Base-by-base conservation (phyloP, 2,888 invertebrate species). In the Polietes domitor region DNA sequence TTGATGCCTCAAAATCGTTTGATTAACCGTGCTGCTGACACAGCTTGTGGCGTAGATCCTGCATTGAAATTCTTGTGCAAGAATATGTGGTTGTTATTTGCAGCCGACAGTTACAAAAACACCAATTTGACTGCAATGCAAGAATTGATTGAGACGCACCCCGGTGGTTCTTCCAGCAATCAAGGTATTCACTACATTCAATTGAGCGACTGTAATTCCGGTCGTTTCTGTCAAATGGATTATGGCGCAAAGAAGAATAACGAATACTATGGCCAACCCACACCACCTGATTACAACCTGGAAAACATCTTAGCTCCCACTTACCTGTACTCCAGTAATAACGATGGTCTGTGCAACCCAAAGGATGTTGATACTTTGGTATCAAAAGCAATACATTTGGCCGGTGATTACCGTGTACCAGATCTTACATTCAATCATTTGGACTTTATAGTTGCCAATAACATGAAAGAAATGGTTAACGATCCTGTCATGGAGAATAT, bases 121-220 rank as follows among this genome's bases (percentile, higher is more conserved):
- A 86, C 87, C 17, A 90, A 90, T 50, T 53, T 88, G 88, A 88
- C 87, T 19, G 86, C 90, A 7, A 70, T 89, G 86, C 87, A 88
- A 74, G 78, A 86, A 24, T 26, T 91, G 53, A 80, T 89, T 47
- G 89, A 90, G 68, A 90, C 91, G 0, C 91, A 91, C 86, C 91
- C 91, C 0, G 89, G 75, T n/a, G 91, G 90, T 5, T 85, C 87
- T 0, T 90, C 91, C 3, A 88, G 89, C 70, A 90, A 91, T 70
- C 91, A 91, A 78, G 87, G 88, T 10, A 89, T 91, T 74, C 91
- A 91, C 76, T 91, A 85, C 37, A 58, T 89, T 1, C 91, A 91
- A 78, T 81, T 89, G 26, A 85, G 75, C 24, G 70, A 32, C 0
- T 80, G 70, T 17, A 74, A 37, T 0, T 89, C 90, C 2, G 85